These are phyloP conservation scores for Plemyria rubiginata DNA, from an alignment of 2,888 invertebrate species.

Conservation along the genomic window DNA sequence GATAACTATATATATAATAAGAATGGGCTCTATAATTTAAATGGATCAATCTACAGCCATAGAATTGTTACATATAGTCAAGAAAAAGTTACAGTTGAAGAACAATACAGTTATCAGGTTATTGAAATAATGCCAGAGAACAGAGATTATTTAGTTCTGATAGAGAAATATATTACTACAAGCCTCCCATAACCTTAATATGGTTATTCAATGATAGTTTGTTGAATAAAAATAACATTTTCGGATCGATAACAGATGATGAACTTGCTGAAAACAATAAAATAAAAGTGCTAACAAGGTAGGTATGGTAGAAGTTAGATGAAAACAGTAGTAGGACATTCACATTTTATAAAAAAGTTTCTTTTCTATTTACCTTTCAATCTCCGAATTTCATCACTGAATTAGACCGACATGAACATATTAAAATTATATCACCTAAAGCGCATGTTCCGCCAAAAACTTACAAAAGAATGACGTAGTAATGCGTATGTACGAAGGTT, in stretches of 20 bases:
- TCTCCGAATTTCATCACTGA: conserved; percentile 9
- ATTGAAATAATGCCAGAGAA: conserved; percentile 1
- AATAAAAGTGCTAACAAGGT: neutral
- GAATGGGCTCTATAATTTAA: too few relatives aligned
- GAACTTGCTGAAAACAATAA: conserved; percentile 11
- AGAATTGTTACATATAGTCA: too few relatives aligned
- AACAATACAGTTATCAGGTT: neutral
- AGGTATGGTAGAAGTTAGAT: conserved; percentile 4
- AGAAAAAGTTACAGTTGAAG: too few relatives aligned
- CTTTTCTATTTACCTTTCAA: conserved; percentile 28
- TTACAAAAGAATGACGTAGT: conserved; percentile 6
- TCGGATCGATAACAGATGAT: neutral
- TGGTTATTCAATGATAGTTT: neutral
- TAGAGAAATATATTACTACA: neutral
- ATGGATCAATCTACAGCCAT: too few relatives aligned
- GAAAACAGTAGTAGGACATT: conserved; percentile 20
- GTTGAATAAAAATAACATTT: neutral
- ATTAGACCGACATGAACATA: neutral
- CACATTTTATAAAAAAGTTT: conserved; percentile 21
- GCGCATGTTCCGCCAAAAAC: neutral
- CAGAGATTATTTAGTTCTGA: neutral
- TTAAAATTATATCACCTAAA: neutral
- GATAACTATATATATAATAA: too few relatives aligned
- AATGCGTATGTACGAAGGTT: conserved; percentile 1
- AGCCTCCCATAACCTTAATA: conserved; percentile 11